Conservation (phyloP, 2,797 vertebrate species). For the Alcedo quadribrachys region DNA sequence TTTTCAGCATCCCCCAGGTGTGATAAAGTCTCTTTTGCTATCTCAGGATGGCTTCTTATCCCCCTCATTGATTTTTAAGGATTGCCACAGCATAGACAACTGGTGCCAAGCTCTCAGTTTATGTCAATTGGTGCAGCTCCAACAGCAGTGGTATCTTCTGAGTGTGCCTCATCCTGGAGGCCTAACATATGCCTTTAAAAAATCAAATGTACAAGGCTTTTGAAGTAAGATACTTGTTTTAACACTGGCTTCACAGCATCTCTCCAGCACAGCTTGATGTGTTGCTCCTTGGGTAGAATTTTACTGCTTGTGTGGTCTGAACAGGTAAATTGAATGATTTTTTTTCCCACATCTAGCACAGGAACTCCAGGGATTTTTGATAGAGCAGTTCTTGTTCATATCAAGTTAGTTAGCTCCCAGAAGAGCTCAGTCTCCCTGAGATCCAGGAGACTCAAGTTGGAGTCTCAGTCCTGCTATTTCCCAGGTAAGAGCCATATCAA, state of each 20-base stretch:
- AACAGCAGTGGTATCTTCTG: neutral
- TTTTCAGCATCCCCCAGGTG: neutral
- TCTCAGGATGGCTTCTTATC: neutral
- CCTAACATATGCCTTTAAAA: fast-evolving
- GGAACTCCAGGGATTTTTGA: neutral
- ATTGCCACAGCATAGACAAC: neutral
- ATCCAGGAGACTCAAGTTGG: neutral
- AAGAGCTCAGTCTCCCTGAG: neutral
- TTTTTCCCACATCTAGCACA: neutral
- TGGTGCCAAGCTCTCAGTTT: neutral
- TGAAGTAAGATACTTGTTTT: neutral
- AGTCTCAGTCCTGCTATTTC: neutral
- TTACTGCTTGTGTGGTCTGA: fast-evolving
- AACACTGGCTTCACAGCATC: neutral
- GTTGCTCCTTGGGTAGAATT: neutral
- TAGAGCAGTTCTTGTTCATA: neutral
- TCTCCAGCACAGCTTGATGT: neutral
- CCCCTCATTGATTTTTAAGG: neutral
- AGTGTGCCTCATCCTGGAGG: neutral
- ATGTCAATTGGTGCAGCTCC: neutral
- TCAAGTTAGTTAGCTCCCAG: neutral
- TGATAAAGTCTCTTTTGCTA: neutral
- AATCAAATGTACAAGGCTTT: neutral
- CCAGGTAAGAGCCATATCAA: neutral
- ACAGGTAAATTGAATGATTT: neutral